A percentile compares a stretch with the other conserved stretches of the same genome.
Conservation (phyloP, 2,113 vertebrate species). For the Serinus canaria region DNA sequence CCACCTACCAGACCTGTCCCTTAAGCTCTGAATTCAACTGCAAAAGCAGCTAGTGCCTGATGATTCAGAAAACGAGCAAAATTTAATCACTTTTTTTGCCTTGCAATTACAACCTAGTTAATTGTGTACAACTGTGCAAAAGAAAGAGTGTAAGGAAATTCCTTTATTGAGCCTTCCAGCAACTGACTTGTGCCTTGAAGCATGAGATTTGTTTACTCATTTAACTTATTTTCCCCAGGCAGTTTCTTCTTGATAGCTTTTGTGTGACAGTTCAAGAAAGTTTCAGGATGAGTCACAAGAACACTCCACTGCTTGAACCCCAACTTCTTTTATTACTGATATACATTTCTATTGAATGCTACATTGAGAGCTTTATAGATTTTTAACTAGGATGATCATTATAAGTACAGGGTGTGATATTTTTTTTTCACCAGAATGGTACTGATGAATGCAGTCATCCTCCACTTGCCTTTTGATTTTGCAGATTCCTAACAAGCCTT, state of each 20-base stretch:
- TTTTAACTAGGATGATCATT: neutral
- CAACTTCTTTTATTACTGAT: neutral
- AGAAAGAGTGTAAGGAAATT: conserved; percentile 52
- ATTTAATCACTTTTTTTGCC: neutral
- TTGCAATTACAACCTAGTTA: conserved; percentile 1
- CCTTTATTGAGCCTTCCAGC: conserved; percentile 57
- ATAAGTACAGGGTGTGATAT: neutral
- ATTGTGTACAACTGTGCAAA: conserved; percentile 42
- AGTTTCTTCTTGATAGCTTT: neutral
- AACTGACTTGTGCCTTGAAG: conserved; percentile 50
- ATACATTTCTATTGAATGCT: neutral
- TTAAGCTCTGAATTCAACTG: neutral
- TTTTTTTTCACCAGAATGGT: neutral
- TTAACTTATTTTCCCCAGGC: conserved; percentile 3
- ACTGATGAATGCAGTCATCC: neutral
- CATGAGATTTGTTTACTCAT: conserved; percentile 53
- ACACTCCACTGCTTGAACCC: neutral
- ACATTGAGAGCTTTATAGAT: neutral
- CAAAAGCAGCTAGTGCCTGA: neutral
- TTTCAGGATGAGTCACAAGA: neutral
- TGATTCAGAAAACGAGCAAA: conserved; percentile 8
- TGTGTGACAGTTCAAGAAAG: neutral
- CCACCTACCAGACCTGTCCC: neutral
- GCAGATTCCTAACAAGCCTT: neutral
- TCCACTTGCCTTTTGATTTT: neutral